Base-by-base conservation (phyloP, 2,113 vertebrate species). In the Phalacrocorax carbo region DNA sequence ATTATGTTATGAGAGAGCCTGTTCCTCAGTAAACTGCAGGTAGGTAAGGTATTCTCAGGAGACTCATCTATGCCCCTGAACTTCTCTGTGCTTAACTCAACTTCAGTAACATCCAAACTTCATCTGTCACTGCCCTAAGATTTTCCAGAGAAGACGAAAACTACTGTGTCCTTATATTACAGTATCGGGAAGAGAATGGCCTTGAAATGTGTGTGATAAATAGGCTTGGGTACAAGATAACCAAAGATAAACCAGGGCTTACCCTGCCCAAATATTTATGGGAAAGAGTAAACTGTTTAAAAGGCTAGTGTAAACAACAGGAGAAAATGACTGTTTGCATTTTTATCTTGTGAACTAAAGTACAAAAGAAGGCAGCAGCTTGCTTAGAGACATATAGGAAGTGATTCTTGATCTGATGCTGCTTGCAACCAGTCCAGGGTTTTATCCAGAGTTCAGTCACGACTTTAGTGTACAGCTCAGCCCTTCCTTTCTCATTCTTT, bases 261-360 rank as follows among this genome's bases (percentile, higher is more conserved):
- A 23, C 11, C 21, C 58, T 71, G 14, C 13, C 19, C 68, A 81
- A 58, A 49, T 62, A 58, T 80, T 94, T 82, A 73, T 25, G 34
- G 15, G 15, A 71, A 84, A 60, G 36, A 65, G 9, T 18, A 75
- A 88, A 84, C 38, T 40, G 14, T 54, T 86, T 91, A 44, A 84
- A 80, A 92, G 27, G 20, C 7, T 16, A 75, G 6, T 22, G 10
- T 46, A 73, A 86, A 55, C 44, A 92, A 42, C 23, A 68, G 42
- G 32, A 88, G 19, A 81, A 90, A 81, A 92, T 0, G 0, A 42
- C 4, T 66, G 25, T 32, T 88, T 62, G 11, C 6, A 14, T 68
- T 95, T 89, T 94, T 38, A 58, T 58, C 26, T 55, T 61, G 17
- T 57, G 62, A 96, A 73, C 15, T n/a, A 55, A 92, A 92, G 22